Base-by-base conservation (phyloP, 2,888 invertebrate species). In the Priocnemis perturbator region DNA sequence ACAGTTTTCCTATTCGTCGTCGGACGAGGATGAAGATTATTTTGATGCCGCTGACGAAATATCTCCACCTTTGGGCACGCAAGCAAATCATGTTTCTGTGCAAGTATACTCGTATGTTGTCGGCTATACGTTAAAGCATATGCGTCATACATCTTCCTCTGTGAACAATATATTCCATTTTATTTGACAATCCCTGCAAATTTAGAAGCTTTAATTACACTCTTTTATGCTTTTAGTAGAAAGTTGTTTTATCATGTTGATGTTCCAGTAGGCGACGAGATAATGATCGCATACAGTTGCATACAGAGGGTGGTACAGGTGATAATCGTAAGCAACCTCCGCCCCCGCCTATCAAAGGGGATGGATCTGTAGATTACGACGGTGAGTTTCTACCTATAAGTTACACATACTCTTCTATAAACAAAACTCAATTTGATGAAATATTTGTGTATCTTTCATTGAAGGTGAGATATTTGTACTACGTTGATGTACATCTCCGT, bases 1-100 rank as follows among this genome's bases (percentile, higher is more conserved):
- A 55, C 96, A 96, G 85, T 96, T 95, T 69, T 98, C 98, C 0
- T 98, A 98, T 90, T 98, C 98, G n/a, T 98, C 98, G 85, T 98
- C 98, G 37, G 98, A 99, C 88, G 96, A 96, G 67, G 97, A 97
- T 87, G 98, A 98, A 68, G 97, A 97, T 90, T 97, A 96, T 90
- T 98, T 93, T 89, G 98, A 98, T 91, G 97, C 97, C 4, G 94
- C 96, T 81, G 97, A 96, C 86, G 94, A 90, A 71, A 88, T 88
- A 67, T 83, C 86, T 26, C 83, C 84, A 21, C 86, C 85, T 3
- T 80, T 81, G 63, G 69, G 74, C 19, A 60, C 71, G 3, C 86
- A 86, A 70, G 7, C 11, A 37, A 85, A 83, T 81, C 82, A 86
- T 74, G 74, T 78, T 64, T 26, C 78, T 48, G 64, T 75, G 86